Evolutionary conservation across 2,888 invertebrate genomes (phyloP), one percentile per base, ranked within the genome.

Genomic region (Rhogogaster chlorosoma): DNA sequence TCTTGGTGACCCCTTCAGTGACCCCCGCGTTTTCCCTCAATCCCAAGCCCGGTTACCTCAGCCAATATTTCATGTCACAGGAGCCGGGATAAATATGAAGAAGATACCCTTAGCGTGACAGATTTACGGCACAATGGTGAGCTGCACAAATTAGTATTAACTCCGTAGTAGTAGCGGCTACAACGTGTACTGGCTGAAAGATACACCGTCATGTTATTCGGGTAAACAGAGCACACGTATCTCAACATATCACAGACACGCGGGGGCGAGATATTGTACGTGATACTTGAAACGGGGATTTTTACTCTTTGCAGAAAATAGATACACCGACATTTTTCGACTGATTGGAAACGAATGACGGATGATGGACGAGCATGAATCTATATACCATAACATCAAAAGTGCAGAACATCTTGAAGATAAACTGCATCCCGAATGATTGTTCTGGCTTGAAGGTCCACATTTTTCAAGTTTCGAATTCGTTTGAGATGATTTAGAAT

Each of bases 1-100:
- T 73, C 71, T 22, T 10, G 71, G 80, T 61, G 57, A 57, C 78
- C 61, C 61, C 80, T 26, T 38, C 38, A 36, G 57, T 80, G 80
- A 80, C 61, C 80, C 22, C 18, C 61, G 57, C 80, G 3, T n/a
- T 29, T 26, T 49, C 83, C 83, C 83, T 67, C 64, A 83, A 83
- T 83, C 67, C 83, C 83, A 83, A 83, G 70, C 64, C 83, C 85
- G 89, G 89, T 90, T 90, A 89, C 87, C 88, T 73, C 75, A 84
- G 49, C 87, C 77, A 89, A 89, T 89, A 90, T 89, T 90, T 89
- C 83, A 89, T 88, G 90, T 89, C 84, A 85, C 80, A 45, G 70
- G 53, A 71, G 57, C 26, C 84, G 86, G 85, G 88, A 88, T 89
- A 89, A 90, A 90, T 89, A 89, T 87, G 87, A 87, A 90, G 87